Evolutionary conservation across 1,140 invertebrate genomes (phyloP), one percentile per base, ranked within the genome.

Genomic region (Lethocerus indicus): DNA sequence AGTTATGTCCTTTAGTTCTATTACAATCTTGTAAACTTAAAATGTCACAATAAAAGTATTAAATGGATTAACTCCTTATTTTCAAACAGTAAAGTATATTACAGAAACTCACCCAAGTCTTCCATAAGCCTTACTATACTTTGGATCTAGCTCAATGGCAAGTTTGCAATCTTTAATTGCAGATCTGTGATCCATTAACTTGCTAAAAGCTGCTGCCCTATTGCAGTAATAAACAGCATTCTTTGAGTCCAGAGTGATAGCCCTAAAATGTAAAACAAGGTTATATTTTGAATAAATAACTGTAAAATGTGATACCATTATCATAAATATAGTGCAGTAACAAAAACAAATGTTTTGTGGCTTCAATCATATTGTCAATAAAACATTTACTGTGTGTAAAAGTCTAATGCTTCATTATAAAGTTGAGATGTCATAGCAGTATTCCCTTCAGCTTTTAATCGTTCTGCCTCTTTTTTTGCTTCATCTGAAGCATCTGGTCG

Each of bases 221-320:
- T 95, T 96, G 61, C 90, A 91, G 66, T 87, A 95, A 65, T 84
- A 95, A n/a, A 95, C 83, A 3, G 89, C 78, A 71, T 95, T 95
- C 48, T 73, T 76, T 12, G 75, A 73, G 63, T 94, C 87, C 29
- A 90, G 65, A 54, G 81, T 70, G 53, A 95, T 87, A 14, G 91
- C 90, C 55, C 78, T 79, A 58, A 24, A 63, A 59, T 32, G n/a
- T 18, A 36, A 36, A 36, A 36, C 2, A 16, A 36, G 20, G n/a
- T 2, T n/a, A 4, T 3, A n/a, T 41, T 18, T 18, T 18, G 13
- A 18, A 18, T 20, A 41, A 41, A 41, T 13, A 18, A n/a, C 16
- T 32, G 20, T 36, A 36, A 36, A 36, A 36, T 36, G n/a, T 9
- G 2, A 7, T 9, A 16, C 20, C 35, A 14, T 16, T 36, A 14